Base-by-base conservation (phyloP, 2,888 invertebrate genomes). In the Sialis fuliginosa region DNA sequence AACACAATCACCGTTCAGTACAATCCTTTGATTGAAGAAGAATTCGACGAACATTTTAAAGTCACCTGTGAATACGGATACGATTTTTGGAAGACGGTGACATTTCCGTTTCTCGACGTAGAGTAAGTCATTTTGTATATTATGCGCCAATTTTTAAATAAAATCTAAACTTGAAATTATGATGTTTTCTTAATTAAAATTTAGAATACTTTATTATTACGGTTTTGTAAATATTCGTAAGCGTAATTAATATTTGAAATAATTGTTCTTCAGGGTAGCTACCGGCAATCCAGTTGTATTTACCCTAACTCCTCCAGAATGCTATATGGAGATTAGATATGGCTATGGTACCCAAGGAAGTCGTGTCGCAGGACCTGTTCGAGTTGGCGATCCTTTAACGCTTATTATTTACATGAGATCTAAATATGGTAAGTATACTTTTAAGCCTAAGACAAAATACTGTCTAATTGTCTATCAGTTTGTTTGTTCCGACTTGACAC, bases 31-130 rank as follows among this genome's bases (percentile, higher is more conserved):
- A 92, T 92, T 48, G 92, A 92, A 61, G 92, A 92, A 61, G 92
- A 92, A 62, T 80, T 85, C 66, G 92, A 92, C 62, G 91, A 92
- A 57, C 92, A 92, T 62, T 92, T 91, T 64, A 91, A 92, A 68
- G 91, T 92, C 45, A 92, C 91, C 40, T 92, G 92, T 68, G 92
- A 92, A 66, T 92, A 92, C 58, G 92, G 92, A 48, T 92, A 92
- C 61, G 92, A 92, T 65, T 92, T 91, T 68, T 91, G 92, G 90
- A 92, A 92, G 66, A 92, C 92, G 0, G 91, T 92, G 37, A 91
- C 92, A 0, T 92, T 92, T 66, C 92, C 92, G 1, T 90, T 92
- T 63, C 69, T 92, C 48, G 91, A 92, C 61, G 91, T 92, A 48
- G 91, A 92, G 92, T 92, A 65, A 82, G 89, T 79, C 51, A n/a